These are phyloP conservation scores for Pogonus chalceus DNA, from an alignment of 1,140 invertebrate species.

Conservation along the genomic window DNA sequence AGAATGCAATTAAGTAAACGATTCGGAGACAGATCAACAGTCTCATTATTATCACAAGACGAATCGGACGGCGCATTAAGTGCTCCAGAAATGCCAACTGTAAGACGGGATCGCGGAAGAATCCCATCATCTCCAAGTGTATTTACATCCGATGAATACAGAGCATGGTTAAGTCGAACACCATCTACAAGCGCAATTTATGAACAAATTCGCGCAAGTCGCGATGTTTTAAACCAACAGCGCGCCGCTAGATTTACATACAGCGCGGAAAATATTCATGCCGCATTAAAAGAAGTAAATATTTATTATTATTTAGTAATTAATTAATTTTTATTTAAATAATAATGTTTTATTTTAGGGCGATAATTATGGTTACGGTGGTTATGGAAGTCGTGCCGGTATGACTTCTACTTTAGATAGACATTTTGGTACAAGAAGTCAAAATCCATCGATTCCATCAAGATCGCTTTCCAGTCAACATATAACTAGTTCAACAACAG, in stretches of 20 bases:
- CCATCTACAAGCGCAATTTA: conserved; percentile 88
- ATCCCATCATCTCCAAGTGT: conserved; percentile 61
- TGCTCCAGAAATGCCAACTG: conserved; percentile 66
- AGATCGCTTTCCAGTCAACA: conserved; percentile 58
- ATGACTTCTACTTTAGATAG: conserved; percentile 43
- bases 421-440: conserved; percentile 36
- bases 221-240: conserved; percentile 51
- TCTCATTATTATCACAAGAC: conserved; percentile 52
- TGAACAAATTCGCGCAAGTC: conserved; percentile 70
- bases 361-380: conserved; percentile 47
- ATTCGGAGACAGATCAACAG: conserved; percentile 36
- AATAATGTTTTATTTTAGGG: conserved; percentile 35
- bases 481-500: conserved; percentile 39
- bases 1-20: conserved; percentile 38
- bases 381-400: conserved; percentile 41
- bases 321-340: neutral
- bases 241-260: conserved; percentile 69
- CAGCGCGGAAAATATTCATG: conserved; percentile 82
- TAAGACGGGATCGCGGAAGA: conserved; percentile 48
- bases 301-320: conserved; percentile 4
- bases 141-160: conserved; percentile 84
- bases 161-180: conserved; percentile 77
- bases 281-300: conserved; percentile 64
- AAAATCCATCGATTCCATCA: conserved; percentile 42
- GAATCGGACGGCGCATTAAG: conserved; percentile 73